Base-by-base conservation (phyloP, 1,140 invertebrate species). In the Apis florea region DNA sequence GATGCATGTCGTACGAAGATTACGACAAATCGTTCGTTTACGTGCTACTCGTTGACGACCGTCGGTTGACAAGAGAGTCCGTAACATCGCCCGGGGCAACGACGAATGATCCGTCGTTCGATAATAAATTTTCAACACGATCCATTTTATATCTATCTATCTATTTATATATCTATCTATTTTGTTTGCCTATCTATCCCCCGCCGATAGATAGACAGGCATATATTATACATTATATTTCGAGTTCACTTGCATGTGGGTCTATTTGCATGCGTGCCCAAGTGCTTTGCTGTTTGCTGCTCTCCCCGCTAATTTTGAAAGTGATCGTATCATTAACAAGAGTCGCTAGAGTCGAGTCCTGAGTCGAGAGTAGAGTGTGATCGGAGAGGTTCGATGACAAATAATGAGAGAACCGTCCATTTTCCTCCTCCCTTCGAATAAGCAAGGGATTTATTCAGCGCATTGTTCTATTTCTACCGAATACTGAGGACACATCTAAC, bases 261-360 rank as follows among this genome's bases (percentile, higher is more conserved):
- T 91, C 90, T 93, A 91, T 91, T 71, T 93, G 92, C 93, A 93
- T 93, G 93, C 90, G 88, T 90, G 79, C 79, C 91, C 91, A 93
- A 91, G 84, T 90, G 92, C 91, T 93, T 93, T 90, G 92, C 92
- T 93, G 90, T 92, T 89, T 89, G 91, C 91, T 92, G 89, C 91
- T 92, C 88, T 91, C 88, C 85, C 77, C 89, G 89, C 90, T 88
- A 85, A 87, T 83, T 69, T 77, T 70, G 75, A 71, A 81, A 80
- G 77, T 74, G 85, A 86, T 81, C 79, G 79, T 81, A 63, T 81
- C 72, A 81, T 81, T 81, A 81, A 81, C 79, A 81, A 40, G 69
- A 68, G 63, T 85, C 85, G 84, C 66, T 54, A 40, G 5, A 19
- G 54, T 47, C 61, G 61, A 40, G 31, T 51, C 70, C 78, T 68